Evolutionary conservation across 2,888 invertebrate species (phyloP), one percentile per base, ranked within the genome.

Genomic region (Dicyrtomina minuta): DNA sequence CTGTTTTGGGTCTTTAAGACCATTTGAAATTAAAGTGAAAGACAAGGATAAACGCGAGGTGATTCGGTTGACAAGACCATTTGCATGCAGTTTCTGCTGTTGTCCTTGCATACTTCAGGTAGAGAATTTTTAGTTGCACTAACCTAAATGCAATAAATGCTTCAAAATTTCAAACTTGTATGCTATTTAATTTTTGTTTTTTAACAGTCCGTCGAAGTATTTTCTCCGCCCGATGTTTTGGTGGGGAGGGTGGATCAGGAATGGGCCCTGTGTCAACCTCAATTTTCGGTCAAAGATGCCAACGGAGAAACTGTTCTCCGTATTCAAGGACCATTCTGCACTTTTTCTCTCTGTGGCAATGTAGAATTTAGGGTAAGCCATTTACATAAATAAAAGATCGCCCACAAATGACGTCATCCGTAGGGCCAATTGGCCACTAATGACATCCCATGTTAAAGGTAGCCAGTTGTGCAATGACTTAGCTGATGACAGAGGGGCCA

Each of bases 11-110:
- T 87, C 90, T 0, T 81, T 87, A 68, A 87, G 95, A 51, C 90
- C 92, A 1, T 95, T 94, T 80, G 91, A 93, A 78, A 91, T 96
- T 87, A 90, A 89, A 82, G 88, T 96, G 70, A 84, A 90, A 80
- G 95, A 96, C 81, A 89, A 89, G 81, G 88, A 86, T 77, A 87
- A 87, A 75, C 89, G 89, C 79, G 92, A 96, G 86, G 89, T 96
- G 41, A 90, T 96, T 78, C 91, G 92, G 80, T 84, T 96, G 72
- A 84, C 89, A 79, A 88, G 96, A 41, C 92, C 93, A 0, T 83
- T 92, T 51, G 89, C 91, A 4, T 95, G 93, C 81, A 87, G 88
- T 76, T 87, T 88, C 6, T 96, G 95, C 80, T 90, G 88, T 79
- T 95, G 90, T 79, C 93, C 93, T 0, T 94, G 95, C 82, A 94